Percentiles rank a stretch among this genome's conserved stretches.
phyloP scores from a whole-genome alignment of 35 echinoderm and acorn worm species.

The Apostichopus parvimensis region DNA sequence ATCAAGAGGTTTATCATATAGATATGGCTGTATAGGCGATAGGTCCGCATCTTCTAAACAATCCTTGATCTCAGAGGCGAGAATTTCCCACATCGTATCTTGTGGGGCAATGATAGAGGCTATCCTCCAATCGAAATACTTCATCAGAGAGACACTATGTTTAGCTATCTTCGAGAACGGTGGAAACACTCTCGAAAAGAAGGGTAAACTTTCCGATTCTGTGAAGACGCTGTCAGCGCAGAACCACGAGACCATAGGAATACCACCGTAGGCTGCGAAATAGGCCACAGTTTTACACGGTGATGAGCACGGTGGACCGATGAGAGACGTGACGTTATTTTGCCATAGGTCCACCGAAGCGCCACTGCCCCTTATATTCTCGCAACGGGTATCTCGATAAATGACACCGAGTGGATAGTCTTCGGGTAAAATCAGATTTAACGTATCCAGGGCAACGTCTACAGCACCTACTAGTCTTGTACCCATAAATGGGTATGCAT shows the following conservation, averaged over 20 bases:
- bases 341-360: constrained; percentile 65
- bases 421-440: constrained; percentile 3
- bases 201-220: constrained; percentile 51
- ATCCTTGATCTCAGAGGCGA: constrained; percentile 23
- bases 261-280: constrained; percentile 63
- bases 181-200: constrained; percentile 63
- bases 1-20: constrained; percentile 22
- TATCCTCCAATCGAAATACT: constrained; percentile 59
- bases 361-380: constrained; percentile 63
- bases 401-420: constrained; percentile 8
- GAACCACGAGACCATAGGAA: constrained; percentile 83
- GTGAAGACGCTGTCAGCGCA: constrained; percentile 56
- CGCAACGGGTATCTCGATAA: constrained; percentile 66
- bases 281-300: constrained; percentile 71
- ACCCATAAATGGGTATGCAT: constrained; percentile 72
- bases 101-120: constrained; percentile 57
- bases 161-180: constrained; percentile 62
- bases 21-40: not conserved
- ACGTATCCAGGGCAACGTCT: constrained; percentile 49
- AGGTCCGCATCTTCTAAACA: constrained; percentile 1
- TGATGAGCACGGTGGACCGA: constrained; percentile 67
- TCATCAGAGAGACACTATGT: constrained; percentile 33
- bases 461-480: constrained; percentile 61
- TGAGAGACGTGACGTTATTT: constrained; percentile 58
- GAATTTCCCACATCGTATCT: constrained; percentile 19